These are phyloP conservation scores for Esperia sulphurella DNA, from an alignment of 2,888 invertebrate genomes.

Conservation along the genomic window DNA sequence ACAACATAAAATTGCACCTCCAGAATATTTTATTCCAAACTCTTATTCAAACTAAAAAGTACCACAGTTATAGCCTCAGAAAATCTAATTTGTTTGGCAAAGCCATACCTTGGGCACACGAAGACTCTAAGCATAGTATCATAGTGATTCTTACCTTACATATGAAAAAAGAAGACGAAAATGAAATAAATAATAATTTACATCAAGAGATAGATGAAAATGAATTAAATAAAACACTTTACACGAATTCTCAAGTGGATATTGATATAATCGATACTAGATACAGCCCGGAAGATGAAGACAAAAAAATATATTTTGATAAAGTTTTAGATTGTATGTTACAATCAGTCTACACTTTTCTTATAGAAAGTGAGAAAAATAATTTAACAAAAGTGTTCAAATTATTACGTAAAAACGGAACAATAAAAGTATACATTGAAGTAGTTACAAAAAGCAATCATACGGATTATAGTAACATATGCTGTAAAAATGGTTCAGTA, in stretches of 20 bases:
- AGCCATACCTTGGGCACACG: conserved; percentile 13
- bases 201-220: conserved; percentile 10
- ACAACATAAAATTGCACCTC: conserved; percentile 18
- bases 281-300: conserved; percentile 23
- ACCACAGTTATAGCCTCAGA: conserved; percentile 48
- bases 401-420: conserved; percentile 37
- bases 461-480: conserved; percentile 35
- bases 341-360: conserved; percentile 46
- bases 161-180: conserved; percentile 20
- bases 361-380: conserved; percentile 37
- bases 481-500: conserved; percentile 31
- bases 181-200: conserved; percentile 2
- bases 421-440: conserved; percentile 55
- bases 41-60: conserved; percentile 39
- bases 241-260: conserved; percentile 34
- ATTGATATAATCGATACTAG: conserved; percentile 53
- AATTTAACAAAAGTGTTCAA: conserved; percentile 48
- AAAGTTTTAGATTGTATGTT: conserved; percentile 38
- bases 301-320: conserved; percentile 19
- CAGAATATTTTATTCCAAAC: conserved; percentile 40
- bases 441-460: conserved; percentile 29
- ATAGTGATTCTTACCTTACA: conserved; percentile 55
- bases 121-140: conserved; percentile 27
- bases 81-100: conserved; percentile 41
- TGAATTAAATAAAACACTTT: conserved; percentile 33